phyloP scores from a whole-genome alignment of 2,888 invertebrate species.

The Parnassius apollo region DNA sequence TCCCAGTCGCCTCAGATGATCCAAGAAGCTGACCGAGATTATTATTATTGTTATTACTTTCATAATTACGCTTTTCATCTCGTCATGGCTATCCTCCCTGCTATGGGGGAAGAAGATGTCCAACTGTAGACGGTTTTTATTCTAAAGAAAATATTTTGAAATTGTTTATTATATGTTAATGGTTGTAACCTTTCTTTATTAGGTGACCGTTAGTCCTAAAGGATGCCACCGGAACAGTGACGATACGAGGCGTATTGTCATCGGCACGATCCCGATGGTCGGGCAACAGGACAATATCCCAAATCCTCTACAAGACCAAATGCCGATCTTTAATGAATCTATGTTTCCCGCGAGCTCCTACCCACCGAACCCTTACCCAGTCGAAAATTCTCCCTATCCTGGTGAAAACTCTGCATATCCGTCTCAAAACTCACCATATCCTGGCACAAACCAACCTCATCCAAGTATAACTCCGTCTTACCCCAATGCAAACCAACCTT shows the following conservation, averaged over 20 bases:
- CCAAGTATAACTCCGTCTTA: slow-evolving; percentile 28
- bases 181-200: slow-evolving; percentile 26
- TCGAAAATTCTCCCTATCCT: slow-evolving; percentile 11
- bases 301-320: slow-evolving; percentile 44
- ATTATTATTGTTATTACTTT: no score
- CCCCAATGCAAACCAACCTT: slow-evolving; percentile 25
- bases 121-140: no score
- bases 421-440: slow-evolving; percentile 36
- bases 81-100: no score
- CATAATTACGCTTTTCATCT: no score
- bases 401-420: slow-evolving; percentile 19
- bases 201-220: slow-evolving; percentile 52
- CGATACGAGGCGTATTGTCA: slow-evolving; percentile 42
- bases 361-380: slow-evolving; percentile 33
- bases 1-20: no score
- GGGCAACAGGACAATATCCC: slow-evolving; percentile 45
- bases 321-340: slow-evolving; percentile 49
- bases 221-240: slow-evolving; percentile 55
- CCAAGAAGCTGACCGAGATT: no score
- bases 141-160: no score
- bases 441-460: slow-evolving; percentile 31
- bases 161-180: no score
- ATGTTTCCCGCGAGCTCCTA: slow-evolving; percentile 28
- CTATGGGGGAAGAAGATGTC: no score
- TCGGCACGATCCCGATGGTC: slow-evolving; percentile 58